A percentile compares a stretch with the other conserved stretches of the same genome.
Conservation (phyloP, 2,888 invertebrate genomes). For the Sepiola atlantica region DNA sequence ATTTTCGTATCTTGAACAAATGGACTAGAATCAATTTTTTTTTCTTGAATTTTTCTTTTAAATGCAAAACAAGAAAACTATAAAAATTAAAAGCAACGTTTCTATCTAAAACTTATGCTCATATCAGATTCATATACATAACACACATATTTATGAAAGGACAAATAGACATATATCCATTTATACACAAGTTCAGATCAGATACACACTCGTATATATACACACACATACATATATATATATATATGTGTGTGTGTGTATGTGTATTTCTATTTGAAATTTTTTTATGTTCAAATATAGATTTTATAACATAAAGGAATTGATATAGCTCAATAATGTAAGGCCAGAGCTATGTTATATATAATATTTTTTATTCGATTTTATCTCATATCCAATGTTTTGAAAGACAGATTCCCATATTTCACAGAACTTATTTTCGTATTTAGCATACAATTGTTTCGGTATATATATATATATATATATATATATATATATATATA, state of each 20-base stretch:
- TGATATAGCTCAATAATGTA: too few species aligned
- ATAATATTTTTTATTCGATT: too few species aligned
- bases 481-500: background rate
- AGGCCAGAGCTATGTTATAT: too few species aligned
- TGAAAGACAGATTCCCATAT: too few species aligned
- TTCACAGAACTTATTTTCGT: too few species aligned
- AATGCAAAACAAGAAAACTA: background rate
- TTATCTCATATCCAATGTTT: too few species aligned
- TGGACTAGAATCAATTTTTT: background rate
- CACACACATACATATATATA: background rate
- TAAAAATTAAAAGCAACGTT: too few species aligned
- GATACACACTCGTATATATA: background rate
- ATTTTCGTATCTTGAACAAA: background rate
- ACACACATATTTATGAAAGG: background rate
- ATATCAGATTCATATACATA: too few species aligned
- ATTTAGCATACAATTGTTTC: too few species aligned
- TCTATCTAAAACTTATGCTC: too few species aligned
- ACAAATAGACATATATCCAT: background rate
- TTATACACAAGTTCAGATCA: background rate
- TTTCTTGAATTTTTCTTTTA: background rate
- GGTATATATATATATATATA: background rate
- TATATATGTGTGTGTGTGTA: background rate
- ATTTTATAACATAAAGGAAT: too few species aligned
- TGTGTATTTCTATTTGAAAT: background rate
- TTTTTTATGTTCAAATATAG: too few species aligned